Conservation (phyloP, 2,888 invertebrate species). For the Pedicia rivosa region DNA sequence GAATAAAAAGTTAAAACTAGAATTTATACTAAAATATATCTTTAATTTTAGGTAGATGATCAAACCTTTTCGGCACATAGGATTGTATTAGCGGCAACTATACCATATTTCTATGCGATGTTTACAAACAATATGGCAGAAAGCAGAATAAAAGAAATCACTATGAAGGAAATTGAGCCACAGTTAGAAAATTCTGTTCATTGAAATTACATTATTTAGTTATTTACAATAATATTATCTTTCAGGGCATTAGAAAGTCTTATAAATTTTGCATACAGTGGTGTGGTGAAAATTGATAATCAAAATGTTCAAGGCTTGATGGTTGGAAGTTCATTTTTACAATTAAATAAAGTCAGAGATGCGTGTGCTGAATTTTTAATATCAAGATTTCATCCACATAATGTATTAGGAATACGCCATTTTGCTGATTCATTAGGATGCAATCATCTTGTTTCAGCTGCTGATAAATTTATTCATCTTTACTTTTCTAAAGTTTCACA, state of each 20-base stretch:
- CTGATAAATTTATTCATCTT: slow-evolving; percentile 64
- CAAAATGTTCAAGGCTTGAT: slow-evolving; percentile 71
- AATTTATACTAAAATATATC: not conserved
- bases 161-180: slow-evolving; percentile 66
- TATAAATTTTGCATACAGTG: slow-evolving; percentile 76
- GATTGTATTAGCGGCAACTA: slow-evolving; percentile 67
- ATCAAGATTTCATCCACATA: slow-evolving; percentile 58
- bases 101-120: slow-evolving; percentile 85
- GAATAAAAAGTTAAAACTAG: too few species aligned
- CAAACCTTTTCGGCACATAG: slow-evolving; percentile 66
- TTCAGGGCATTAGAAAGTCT: slow-evolving; percentile 60
- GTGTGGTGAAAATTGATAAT: slow-evolving; percentile 55
- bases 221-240: too few species aligned
- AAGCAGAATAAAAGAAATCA: slow-evolving; percentile 62
- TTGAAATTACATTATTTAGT: not conserved
- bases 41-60: slow-evolving; percentile 46
- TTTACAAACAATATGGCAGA: slow-evolving; percentile 81
- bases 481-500: slow-evolving; percentile 62
- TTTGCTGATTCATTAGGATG: slow-evolving; percentile 71
- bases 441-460: slow-evolving; percentile 47
- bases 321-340: slow-evolving; percentile 71
- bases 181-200: slow-evolving; percentile 31
- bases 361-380: slow-evolving; percentile 70
- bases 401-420: slow-evolving; percentile 61
- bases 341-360: slow-evolving; percentile 60